Conservation (phyloP, 1,140 invertebrate genomes). For the Berghia stephanieae region DNA sequence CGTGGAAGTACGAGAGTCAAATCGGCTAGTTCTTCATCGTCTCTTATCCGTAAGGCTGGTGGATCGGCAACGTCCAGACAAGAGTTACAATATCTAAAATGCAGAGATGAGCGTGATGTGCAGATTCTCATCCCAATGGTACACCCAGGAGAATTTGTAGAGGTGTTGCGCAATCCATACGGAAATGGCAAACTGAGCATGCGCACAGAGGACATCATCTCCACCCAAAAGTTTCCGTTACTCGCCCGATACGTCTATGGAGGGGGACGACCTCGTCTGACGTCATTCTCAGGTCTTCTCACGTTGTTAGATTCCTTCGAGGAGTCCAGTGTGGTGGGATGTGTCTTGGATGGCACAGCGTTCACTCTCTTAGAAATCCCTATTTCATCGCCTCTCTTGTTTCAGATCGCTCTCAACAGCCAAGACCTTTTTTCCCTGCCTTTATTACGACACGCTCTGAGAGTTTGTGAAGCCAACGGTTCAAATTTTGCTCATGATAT, state of each 20-base stretch:
- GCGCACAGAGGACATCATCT: constrained; percentile 33
- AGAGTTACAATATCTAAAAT: constrained; percentile 42
- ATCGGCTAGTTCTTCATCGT: constrained; percentile 6
- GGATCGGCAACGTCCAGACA: not conserved
- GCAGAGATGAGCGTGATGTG: constrained; percentile 40
- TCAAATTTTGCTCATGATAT: constrained; percentile 32
- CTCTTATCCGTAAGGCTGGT: not conserved
- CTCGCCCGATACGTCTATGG: constrained; percentile 41
- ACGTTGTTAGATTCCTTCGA: constrained; percentile 45
- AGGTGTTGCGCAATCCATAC: constrained; percentile 34
- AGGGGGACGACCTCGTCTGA: constrained; percentile 36
- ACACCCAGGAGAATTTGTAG: constrained; percentile 42
- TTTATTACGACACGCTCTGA: constrained; percentile 36
- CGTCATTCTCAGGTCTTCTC: constrained; percentile 41
- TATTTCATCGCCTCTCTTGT: constrained; percentile 37
- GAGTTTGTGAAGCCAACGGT: constrained; percentile 34
- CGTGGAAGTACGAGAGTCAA: constrained; percentile 35
- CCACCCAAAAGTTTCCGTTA: constrained; percentile 39
- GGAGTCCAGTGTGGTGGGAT: constrained; percentile 39
- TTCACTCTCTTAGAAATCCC: constrained; percentile 42
- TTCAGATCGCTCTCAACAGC: constrained; percentile 42
- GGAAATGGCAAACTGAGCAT: constrained; percentile 35
- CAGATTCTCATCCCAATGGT: constrained; percentile 26
- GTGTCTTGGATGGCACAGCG: constrained; percentile 33
- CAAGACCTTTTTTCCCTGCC: constrained; percentile 35